Evolutionary conservation across 2,113 vertebrate species (phyloP).

Genomic region (Strix uralensis): DNA sequence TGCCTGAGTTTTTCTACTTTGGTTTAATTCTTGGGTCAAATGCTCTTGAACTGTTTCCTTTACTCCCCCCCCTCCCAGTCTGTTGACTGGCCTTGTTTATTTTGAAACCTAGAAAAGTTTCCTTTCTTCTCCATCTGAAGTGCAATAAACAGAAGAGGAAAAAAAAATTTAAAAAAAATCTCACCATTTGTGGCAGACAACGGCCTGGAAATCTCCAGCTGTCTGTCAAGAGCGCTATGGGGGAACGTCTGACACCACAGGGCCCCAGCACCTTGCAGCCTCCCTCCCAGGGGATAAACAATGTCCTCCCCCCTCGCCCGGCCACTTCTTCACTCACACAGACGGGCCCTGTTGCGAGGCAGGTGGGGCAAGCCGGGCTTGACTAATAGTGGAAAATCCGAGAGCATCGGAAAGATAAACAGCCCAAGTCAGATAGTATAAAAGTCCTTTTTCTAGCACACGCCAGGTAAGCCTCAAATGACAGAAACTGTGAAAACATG

Average conservation of each 20-base stretch:
- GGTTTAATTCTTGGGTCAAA: slow-evolving; percentile 13
- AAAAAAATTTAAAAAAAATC: background rate
- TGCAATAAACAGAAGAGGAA: background rate
- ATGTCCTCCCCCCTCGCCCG: background rate
- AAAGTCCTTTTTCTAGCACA: slow-evolving; percentile 76
- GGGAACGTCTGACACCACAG: background rate
- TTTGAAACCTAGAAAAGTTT: slow-evolving; percentile 52
- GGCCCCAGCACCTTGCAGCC: slow-evolving; percentile 27
- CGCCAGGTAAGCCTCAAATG: slow-evolving; percentile 75
- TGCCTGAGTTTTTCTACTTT: background rate
- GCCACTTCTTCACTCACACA: slow-evolving; percentile 45
- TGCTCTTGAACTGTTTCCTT: slow-evolving; percentile 19
- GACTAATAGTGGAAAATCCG: slow-evolving; percentile 76
- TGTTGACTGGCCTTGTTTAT: slow-evolving; percentile 33
- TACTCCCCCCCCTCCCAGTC: fast-evolving
- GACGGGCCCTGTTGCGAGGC: slow-evolving; percentile 67
- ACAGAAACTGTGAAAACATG: slow-evolving; percentile 76
- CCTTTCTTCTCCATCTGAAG: slow-evolving; percentile 18
- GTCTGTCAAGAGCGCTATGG: background rate
- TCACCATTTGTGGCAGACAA: background rate
- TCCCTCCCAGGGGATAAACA: slow-evolving; percentile 34
- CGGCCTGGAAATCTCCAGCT: slow-evolving; percentile 49
- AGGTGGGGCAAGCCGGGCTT: slow-evolving; percentile 61
- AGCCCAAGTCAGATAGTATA: slow-evolving; percentile 73
- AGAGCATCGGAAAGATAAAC: slow-evolving; percentile 78